Base-by-base conservation (phyloP, 2,888 invertebrate genomes). In the Chalcosyrphus nemorum region DNA sequence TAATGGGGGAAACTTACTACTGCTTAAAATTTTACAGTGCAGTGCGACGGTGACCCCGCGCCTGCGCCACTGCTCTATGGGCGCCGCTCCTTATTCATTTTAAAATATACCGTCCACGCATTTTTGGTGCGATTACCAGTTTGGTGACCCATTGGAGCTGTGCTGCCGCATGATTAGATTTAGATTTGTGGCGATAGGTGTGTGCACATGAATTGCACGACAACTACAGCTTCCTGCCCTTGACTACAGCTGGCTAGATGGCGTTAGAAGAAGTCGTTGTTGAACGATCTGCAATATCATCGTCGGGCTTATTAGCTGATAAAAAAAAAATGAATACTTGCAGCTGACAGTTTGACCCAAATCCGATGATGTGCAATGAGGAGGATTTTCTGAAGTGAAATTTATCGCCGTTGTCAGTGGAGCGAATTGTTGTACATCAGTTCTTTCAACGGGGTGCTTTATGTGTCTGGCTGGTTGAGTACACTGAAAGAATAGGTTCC, bases 101-200 rank as follows among this genome's bases (percentile, higher is more conserved):
- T 84, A 80, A 38, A 80, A 80, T 84, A 84, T 75, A 84, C 84
- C 84, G 84, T 84, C 84, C 84, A 84, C 84, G 84, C 84, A 84
- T 84, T 84, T 84, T 84, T 35, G 82, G 72, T 66, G 32, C 70
- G 66, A 66, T n/a, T 70, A 70, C 74, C 75, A 84, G 80, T 80
- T 84, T 84, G 77, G 80, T 84, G 80, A 84, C 84, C 84, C 84
- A 84, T 75, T 84, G 80, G 74, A 57, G 84, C 80, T 66, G 61
- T 77, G 65, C 70, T 24, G 24, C 24, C 24, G 24, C 24, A 24
- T 84, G 84, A 80, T 84, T 80, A 80, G 80, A 57, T 63, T 70
- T 70, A 80, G 84, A 84, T 80, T 84, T 84, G 80, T 80, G 74
- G 74, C 38, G 80, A 80, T 84, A 70, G 70, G 77, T 80, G 84